These are phyloP conservation scores for Philonicus albiceps DNA, from an alignment of 2,888 invertebrate species.

Conservation along the genomic window DNA sequence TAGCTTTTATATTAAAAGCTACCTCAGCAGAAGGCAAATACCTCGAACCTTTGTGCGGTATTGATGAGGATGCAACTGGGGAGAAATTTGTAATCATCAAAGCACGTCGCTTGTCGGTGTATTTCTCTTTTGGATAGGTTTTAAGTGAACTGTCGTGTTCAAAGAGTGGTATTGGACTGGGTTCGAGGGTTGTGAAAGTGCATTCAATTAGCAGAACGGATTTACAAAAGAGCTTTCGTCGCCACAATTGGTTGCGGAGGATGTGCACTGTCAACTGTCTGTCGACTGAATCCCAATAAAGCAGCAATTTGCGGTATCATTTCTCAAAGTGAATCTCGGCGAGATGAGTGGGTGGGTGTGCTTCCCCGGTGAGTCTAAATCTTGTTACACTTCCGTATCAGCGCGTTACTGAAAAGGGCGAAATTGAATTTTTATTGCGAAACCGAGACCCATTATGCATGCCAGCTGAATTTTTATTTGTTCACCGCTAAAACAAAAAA, in stretches of 20 bases:
- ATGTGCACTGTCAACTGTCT: neutral
- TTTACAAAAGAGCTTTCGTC: neutral
- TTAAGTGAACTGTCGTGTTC: neutral
- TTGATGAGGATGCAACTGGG: neutral
- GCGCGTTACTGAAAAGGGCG: neutral
- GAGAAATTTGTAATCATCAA: neutral
- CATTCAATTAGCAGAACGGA: neutral
- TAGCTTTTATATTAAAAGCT: neutral
- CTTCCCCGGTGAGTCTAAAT: neutral
- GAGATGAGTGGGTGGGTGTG: neutral
- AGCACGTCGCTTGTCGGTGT: neutral
- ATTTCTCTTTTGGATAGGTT: neutral
- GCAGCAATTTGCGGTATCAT: neutral
- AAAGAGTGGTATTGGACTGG: neutral
- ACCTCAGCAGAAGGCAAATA: neutral
- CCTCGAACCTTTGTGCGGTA: neutral
- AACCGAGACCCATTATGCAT: constrained; percentile 5
- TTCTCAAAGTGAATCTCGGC: neutral
- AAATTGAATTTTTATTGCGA: neutral
- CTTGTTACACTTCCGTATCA: neutral
- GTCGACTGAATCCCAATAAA: neutral
- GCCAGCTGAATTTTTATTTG: constrained; percentile 7
- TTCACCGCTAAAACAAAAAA: neutral
- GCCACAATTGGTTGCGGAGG: neutral
- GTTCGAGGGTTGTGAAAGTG: neutral